A percentile compares a stretch with the other conserved stretches of the same genome.
Evolutionary conservation across 2,888 invertebrate species (phyloP).

Genomic region (Lithophane leautieri): DNA sequence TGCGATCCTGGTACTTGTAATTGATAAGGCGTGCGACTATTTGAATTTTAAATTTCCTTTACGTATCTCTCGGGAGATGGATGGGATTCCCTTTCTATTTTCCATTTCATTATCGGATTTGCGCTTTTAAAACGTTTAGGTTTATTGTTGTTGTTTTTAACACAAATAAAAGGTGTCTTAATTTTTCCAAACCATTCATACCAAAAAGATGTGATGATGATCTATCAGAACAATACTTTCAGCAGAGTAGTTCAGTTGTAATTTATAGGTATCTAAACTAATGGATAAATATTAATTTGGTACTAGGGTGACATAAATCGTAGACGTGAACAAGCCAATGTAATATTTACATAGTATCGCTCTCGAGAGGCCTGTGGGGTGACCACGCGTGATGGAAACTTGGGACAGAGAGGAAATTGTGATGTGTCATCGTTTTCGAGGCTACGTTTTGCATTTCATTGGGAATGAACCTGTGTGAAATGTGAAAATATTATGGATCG

Average conservation of each 20-base stretch:
- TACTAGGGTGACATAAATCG: conserved; percentile 64
- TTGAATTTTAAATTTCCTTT: conserved; percentile 86
- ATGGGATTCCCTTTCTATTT: conserved; percentile 78
- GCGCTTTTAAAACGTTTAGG: conserved; percentile 65
- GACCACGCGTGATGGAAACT: conserved; percentile 41
- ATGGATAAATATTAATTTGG: conserved; percentile 29
- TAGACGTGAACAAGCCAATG: conserved; percentile 70
- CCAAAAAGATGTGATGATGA: not conserved
- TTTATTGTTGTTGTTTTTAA: conserved; percentile 48
- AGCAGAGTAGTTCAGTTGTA: too few species aligned
- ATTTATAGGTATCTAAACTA: not conserved
- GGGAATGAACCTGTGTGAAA: conserved; percentile 16
- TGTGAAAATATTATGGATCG: conserved; percentile 27
- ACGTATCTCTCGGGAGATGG: conserved; percentile 72
- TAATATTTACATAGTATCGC: conserved; percentile 80
- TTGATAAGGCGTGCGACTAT: conserved; percentile 87
- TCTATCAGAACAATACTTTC: too few species aligned
- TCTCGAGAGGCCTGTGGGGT: conserved; percentile 72
- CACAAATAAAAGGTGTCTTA: conserved; percentile 24
- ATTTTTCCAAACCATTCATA: not conserved
- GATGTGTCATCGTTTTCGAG: conserved; percentile 46
- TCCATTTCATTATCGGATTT: conserved; percentile 73
- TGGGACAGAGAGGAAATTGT: conserved; percentile 44
- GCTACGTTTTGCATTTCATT: conserved; percentile 49
- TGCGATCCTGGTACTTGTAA: conserved; percentile 86